Percentiles rank a stretch among this genome's conserved stretches.
Evolutionary conservation across 1,140 invertebrate genomes (phyloP).

Genomic region (Pseudachorutes palmiensis): DNA sequence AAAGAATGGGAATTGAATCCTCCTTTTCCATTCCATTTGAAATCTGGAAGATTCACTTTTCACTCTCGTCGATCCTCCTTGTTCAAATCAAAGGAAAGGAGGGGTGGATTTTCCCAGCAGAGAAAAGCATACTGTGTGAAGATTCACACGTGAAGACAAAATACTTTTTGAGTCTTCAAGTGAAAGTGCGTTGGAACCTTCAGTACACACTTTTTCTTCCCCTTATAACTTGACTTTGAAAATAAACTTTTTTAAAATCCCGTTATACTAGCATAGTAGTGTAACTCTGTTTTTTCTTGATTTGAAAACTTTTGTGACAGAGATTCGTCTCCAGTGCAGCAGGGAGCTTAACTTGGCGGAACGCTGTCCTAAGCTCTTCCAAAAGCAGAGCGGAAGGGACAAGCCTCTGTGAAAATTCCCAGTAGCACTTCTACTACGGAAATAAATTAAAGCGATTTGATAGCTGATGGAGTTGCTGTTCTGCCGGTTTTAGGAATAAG

Average conservation of each 20-base stretch:
- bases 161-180: not conserved
- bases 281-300: not conserved
- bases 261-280: not conserved
- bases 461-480: not conserved
- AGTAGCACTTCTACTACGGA: not conserved
- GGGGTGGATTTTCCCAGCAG: too few species aligned
- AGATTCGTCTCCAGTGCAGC: not conserved
- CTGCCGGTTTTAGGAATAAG: not conserved
- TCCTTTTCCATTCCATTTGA: constrained; percentile 7
- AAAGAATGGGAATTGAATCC: constrained; percentile 11
- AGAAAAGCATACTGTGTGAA: not conserved
- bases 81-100: too few species aligned
- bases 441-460: not conserved
- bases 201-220: not conserved
- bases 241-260: constrained; percentile 6
- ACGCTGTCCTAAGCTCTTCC: not conserved
- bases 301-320: constrained; percentile 1
- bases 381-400: too few species aligned
- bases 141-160: not conserved
- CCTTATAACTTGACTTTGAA: not conserved
- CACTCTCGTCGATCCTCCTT: not conserved
- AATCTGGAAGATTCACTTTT: constrained; percentile 11
- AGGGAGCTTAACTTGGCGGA: not conserved
- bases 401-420: not conserved
- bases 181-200: not conserved